Conservation (phyloP, 2,888 invertebrate genomes). For the Leptinotarsa rubiginosa region DNA sequence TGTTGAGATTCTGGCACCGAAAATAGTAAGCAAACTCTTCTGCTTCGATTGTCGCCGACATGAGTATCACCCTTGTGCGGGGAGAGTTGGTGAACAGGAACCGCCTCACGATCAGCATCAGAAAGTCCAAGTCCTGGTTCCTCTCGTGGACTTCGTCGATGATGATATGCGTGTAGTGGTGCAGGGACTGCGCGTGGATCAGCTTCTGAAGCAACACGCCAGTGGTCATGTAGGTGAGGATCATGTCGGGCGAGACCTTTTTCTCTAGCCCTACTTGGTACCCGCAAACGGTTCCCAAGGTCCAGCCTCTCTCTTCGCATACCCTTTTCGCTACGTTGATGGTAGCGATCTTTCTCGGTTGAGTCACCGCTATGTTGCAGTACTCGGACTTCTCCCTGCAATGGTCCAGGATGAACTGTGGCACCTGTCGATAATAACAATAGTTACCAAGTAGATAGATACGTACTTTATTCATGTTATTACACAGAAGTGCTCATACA, state of each 20-base stretch:
- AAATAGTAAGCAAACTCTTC: conserved; percentile 78
- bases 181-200: conserved; percentile 77
- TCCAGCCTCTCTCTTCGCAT: conserved; percentile 85
- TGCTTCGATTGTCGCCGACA: conserved; percentile 94
- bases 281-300: conserved; percentile 85
- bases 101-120: conserved; percentile 84
- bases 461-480: neutral
- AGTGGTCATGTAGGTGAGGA: conserved; percentile 89
- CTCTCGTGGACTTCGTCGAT: conserved; percentile 96
- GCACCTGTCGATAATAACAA: conserved; percentile 60
- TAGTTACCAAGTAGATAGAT: neutral
- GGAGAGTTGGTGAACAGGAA: conserved; percentile 77
- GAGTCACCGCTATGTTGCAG: conserved; percentile 92
- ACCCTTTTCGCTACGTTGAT: conserved; percentile 89
- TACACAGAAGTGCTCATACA: too few relatives aligned
- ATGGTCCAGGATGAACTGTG: conserved; percentile 92
- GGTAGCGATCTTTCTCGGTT: conserved; percentile 94
- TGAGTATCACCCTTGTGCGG: conserved; percentile 80
- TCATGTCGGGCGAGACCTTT: conserved; percentile 74
- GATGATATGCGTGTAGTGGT: conserved; percentile 87
- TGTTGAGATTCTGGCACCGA: conserved; percentile 62
- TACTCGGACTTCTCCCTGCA: conserved; percentile 72
- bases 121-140: conserved; percentile 91
- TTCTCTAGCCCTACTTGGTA: conserved; percentile 86
- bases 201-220: conserved; percentile 86